Percentiles rank a stretch among this genome's conserved stretches.
Evolutionary conservation across 2,888 invertebrate genomes (phyloP).

Genomic region (Drosophila falleni): DNA sequence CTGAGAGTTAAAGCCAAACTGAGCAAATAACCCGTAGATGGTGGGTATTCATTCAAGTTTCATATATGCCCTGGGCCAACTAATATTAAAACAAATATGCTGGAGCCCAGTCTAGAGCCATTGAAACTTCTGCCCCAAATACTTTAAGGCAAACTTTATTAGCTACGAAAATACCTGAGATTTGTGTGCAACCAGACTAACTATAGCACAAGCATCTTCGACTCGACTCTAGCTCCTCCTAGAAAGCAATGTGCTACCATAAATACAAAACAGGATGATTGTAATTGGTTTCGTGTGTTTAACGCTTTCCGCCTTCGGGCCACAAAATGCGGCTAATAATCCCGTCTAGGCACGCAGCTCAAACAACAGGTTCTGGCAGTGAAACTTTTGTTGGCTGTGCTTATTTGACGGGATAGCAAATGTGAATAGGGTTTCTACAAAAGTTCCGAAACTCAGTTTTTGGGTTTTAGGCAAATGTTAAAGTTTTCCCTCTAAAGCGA

Average conservation of each 20-base stretch:
- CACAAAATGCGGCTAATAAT: conserved; percentile 62
- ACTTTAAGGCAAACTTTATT: conserved; percentile 80
- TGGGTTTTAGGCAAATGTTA: conserved; percentile 6
- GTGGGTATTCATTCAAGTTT: conserved; percentile 35
- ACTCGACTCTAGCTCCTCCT: neutral
- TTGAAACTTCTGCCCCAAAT: conserved; percentile 59
- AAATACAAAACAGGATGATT: conserved; percentile 55
- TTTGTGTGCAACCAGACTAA: conserved; percentile 54
- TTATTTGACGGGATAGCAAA: conserved; percentile 15
- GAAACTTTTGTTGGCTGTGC: conserved; percentile 3
- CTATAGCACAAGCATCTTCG: conserved; percentile 29
- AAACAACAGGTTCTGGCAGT: conserved; percentile 38
- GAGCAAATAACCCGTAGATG: conserved; percentile 65
- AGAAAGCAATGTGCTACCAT: conserved; percentile 22
- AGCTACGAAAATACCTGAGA: conserved; percentile 78
- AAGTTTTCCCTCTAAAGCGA: conserved; percentile 13
- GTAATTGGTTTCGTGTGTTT: conserved; percentile 79
- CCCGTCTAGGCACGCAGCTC: conserved; percentile 62
- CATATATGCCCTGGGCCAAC: conserved; percentile 59
- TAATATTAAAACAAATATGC: conserved; percentile 77
- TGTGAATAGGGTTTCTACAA: conserved; percentile 9
- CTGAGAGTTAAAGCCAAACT: conserved; percentile 43
- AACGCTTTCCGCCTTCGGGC: conserved; percentile 63
- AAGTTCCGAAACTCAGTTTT: conserved; percentile 11
- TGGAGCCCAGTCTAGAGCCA: conserved; percentile 26